Evolutionary conservation across 2,888 invertebrate genomes (phyloP).

Genomic region (Lasius platythorax): DNA sequence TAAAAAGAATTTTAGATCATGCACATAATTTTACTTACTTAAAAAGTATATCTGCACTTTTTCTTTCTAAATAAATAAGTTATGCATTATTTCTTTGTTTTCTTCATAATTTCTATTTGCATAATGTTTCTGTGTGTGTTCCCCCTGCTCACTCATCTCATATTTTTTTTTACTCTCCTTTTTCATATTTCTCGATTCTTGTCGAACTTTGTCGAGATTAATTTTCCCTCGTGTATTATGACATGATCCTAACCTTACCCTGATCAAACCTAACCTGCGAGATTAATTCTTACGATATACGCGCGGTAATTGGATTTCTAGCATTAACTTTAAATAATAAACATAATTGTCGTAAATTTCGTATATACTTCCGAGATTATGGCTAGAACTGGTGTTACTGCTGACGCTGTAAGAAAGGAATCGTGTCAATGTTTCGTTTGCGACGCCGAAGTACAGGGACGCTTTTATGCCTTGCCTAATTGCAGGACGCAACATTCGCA

Average conservation of each 20-base stretch:
- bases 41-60: neutral
- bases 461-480: conserved; percentile 82
- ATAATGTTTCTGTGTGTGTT: neutral
- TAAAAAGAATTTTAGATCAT: neutral
- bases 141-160: neutral
- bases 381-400: neutral
- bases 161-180: neutral
- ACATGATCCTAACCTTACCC: neutral
- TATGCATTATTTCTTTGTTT: neutral
- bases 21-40: neutral
- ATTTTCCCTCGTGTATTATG: neutral
- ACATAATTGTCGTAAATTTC: neutral
- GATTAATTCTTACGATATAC: neutral
- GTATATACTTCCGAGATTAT: neutral
- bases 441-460: conserved; percentile 82
- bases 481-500: conserved; percentile 83
- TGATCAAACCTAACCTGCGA: neutral
- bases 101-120: neutral
- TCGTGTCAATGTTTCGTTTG: conserved; percentile 82
- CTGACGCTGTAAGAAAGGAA: neutral
- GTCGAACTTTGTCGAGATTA: neutral
- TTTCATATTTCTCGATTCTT: neutral
- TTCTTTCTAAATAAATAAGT: neutral
- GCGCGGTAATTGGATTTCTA: neutral
- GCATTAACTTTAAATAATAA: neutral